Percentiles rank a stretch among this genome's conserved stretches.
Evolutionary conservation across 2,113 vertebrate genomes (phyloP).

Genomic region (Gobiocypris rarus): DNA sequence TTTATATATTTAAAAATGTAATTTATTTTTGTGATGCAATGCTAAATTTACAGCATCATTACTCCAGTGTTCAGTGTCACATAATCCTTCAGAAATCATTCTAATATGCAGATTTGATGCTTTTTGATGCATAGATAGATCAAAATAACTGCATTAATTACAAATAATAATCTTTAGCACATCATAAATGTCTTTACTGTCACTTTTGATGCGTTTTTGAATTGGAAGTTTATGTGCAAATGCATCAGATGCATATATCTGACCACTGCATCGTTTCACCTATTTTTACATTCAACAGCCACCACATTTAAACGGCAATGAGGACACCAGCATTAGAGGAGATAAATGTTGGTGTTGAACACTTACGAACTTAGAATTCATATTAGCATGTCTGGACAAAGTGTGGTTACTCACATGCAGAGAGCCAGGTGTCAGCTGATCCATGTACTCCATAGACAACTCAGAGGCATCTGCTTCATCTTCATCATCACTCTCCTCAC

Average conservation of each 20-base stretch:
- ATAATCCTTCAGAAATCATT: background rate
- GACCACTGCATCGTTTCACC: background rate
- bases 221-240: background rate
- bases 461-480: constrained; percentile 76
- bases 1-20: background rate
- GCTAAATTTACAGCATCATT: background rate
- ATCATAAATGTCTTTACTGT: too few species aligned
- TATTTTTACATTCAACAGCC: background rate
- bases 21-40: background rate
- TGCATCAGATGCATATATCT: background rate
- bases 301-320: background rate
- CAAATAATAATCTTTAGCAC: too few species aligned
- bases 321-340: background rate
- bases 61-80: background rate
- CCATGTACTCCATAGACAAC: constrained; percentile 59
- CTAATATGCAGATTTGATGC: background rate
- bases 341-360: too few species aligned
- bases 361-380: background rate
- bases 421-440: constrained; percentile 57
- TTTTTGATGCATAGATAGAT: too few species aligned
- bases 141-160: too few species aligned
- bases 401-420: constrained; percentile 61
- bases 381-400: background rate
- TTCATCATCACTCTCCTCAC: constrained; percentile 83
- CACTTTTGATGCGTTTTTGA: background rate